Evolutionary conservation across 2,888 invertebrate genomes (phyloP), one percentile per base, ranked within the genome.

Genomic region (Blastobasis lacticolella): DNA sequence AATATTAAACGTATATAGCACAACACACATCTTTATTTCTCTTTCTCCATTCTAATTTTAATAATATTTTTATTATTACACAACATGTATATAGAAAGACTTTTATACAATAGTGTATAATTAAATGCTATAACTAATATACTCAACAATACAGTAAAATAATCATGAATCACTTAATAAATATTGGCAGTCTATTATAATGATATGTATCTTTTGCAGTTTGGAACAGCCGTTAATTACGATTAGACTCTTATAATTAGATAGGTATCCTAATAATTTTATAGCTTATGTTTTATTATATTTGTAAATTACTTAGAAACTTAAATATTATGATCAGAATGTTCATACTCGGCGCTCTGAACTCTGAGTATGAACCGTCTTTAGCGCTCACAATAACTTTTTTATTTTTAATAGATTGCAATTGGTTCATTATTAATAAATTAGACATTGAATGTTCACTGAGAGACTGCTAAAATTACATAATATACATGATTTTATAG

Each of bases 81-180:
- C 87, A 88, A 88, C 87, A 87, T 87, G 88, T 87, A 87, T 81
- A 87, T 88, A 87, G 88, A 87, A 87, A 87, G 88, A 85, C 76
- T 83, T 86, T 87, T 83, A 86, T 87, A 87, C 86, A 87, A 88
- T 87, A 87, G 86, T 88, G 85, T 87, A 88, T 87, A 86, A 78
- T 80, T 78, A 78, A 70, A 76, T 66, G 69, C 81, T 86, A 82
- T 74, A 78, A 69, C 82, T 83, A 81, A 81, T 76, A 73, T 79
- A 78, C 73, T 82, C 86, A 87, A 87, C 86, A 88, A 79, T 84
- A 81, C 71, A 79, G 78, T 87, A 87, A 86, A 87, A 83, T 74
- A 85, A 81, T 81, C 84, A 83, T 69, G 78, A 79, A 77, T 82
- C 74, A 77, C 79, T 78, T 78, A 78, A 64, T 76, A 75, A 64